A percentile compares a stretch with the other conserved stretches of the same genome.
Conservation (phyloP, 2,888 invertebrate species). For the Desoria tigrina region DNA sequence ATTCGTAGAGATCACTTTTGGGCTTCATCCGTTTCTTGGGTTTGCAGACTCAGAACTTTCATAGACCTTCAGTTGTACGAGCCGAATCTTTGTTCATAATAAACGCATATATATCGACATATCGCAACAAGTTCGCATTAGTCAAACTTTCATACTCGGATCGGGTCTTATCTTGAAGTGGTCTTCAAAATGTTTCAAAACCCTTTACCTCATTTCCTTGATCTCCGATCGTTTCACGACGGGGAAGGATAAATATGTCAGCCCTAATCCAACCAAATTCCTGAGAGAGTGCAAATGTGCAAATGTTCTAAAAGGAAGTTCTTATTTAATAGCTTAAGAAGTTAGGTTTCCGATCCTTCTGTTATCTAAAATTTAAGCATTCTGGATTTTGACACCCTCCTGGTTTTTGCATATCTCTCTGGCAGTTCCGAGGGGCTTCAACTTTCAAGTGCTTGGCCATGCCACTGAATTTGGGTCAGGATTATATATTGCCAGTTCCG, state of each 20-base stretch:
- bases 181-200: not conserved
- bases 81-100: too few relatives aligned
- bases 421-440: not conserved
- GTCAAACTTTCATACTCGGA: not conserved
- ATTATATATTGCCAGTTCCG: constrained; percentile 6
- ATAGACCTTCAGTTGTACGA: too few relatives aligned
- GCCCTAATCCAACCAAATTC: constrained; percentile 31
- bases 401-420: not conserved
- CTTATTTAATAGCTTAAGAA: constrained; percentile 5
- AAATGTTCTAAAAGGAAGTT: not conserved
- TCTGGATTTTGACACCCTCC: not conserved
- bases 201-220: constrained; percentile 7
- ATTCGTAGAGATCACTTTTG: too few relatives aligned
- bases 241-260: constrained; percentile 38
- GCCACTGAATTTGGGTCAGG: constrained; percentile 23
- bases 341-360: not conserved
- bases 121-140: too few relatives aligned
- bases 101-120: too few relatives aligned
- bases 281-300: constrained; percentile 1
- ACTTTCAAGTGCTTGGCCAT: not conserved
- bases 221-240: constrained; percentile 8
- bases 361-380: not conserved
- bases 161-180: not conserved
- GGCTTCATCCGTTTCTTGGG: too few relatives aligned
- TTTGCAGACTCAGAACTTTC: too few relatives aligned